Base-by-base conservation (phyloP, 1,140 invertebrate species). In the Dreissena rostriformis region DNA sequence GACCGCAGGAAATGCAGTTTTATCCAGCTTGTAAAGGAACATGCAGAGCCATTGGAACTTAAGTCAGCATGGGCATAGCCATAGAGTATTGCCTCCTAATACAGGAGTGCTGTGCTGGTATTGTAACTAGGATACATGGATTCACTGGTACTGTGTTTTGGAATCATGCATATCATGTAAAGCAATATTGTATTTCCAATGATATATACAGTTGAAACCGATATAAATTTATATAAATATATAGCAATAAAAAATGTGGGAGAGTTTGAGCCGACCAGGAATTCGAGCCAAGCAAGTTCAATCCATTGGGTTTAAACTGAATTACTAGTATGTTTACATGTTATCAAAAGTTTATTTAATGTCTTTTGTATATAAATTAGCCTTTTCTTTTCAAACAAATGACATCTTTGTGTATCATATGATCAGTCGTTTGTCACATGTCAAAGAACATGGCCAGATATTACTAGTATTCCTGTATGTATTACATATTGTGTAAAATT, bases 1-100 rank as follows among this genome's bases (percentile, higher is more conserved):
- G 82, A 83, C n/a, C 15, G 10, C 24, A 52, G 49, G 17, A 28
- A 19, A 75, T 28, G 68, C 19, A 71, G 17, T 51, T 71, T 71
- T 14, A 29, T 49, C 39, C 29, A n/a, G 11, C 61, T n/a, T 19
- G 61, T 2, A 6, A 63, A n/a, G 19, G 2, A 24, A 63, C 61
- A 24, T 63, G 19, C 61, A 63, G 19, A 63, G 19, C 19, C 11
- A n/a, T 63, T 5, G 24, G 61, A 19, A 63, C 19, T n/a, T 19
- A 4, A 6, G 24, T 63, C 61, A 63, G 19, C 24, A 24, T 63
- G 61, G 19, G 61, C 7, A 63, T 39, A 39, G 39, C 39, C 61
- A 6, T n/a, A n/a, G 11, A 5, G 2, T 63, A n/a, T 4, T n/a
- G 24, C 19, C 24, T 19, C n/a, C n/a, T n/a, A n/a, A 63, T 19